A percentile compares a stretch with the other conserved stretches of the same genome.
These are phyloP conservation scores for Strigamia crassipes DNA, from an alignment of 2,888 invertebrate species.

Conservation along the genomic window DNA sequence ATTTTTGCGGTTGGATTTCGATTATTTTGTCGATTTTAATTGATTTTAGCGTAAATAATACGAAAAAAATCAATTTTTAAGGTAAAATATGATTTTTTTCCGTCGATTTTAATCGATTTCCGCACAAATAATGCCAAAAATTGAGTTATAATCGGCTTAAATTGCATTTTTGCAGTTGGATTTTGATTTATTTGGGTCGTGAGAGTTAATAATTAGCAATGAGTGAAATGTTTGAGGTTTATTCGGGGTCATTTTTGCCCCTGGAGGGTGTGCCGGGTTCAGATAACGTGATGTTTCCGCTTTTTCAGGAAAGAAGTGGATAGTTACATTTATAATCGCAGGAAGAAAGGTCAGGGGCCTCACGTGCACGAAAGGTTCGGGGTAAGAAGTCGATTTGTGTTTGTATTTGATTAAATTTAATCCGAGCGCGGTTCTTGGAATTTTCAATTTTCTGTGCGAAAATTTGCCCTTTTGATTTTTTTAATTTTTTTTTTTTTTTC, in stretches of 20 bases:
- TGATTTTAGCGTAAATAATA: too few species aligned
- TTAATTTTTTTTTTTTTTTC: not conserved
- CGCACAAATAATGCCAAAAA: too few species aligned
- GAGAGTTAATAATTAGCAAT: too few species aligned
- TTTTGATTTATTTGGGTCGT: too few species aligned
- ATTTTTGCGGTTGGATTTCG: too few species aligned
- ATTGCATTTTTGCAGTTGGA: too few species aligned
- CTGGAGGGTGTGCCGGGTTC: not conserved
- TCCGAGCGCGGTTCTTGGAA: not conserved
- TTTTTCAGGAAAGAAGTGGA: conserved; percentile 48
- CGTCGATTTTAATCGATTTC: too few species aligned
- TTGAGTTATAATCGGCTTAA: too few species aligned
- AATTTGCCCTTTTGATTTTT: conserved; percentile 17
- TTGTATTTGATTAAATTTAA: not conserved
- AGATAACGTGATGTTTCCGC: conserved; percentile 46
- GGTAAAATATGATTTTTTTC: too few species aligned
- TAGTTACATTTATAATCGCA: conserved; percentile 44
- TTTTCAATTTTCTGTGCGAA: not conserved
- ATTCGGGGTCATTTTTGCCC: not conserved
- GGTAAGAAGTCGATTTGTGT: conserved; percentile 18
- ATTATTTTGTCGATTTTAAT: too few species aligned
- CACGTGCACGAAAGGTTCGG: conserved; percentile 21
- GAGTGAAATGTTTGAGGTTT: not conserved
- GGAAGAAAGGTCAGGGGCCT: conserved; percentile 45
- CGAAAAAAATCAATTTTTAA: too few species aligned